Evolutionary conservation across 2,888 invertebrate species (phyloP).

Genomic region (Lasioglossum marginatum): DNA sequence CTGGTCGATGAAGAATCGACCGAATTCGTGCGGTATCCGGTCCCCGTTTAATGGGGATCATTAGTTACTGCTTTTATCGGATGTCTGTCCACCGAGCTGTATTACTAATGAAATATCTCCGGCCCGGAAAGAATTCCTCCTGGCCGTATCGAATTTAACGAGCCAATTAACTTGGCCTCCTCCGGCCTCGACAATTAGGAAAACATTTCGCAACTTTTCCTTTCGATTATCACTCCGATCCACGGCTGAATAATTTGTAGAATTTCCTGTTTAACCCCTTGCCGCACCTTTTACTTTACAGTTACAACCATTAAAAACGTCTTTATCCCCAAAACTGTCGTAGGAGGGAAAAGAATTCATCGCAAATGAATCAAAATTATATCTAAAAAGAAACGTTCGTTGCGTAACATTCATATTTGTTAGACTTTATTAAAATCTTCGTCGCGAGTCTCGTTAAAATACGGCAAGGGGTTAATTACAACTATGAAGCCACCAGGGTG

Average conservation of each 20-base stretch:
- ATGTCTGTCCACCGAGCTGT: slow-evolving; percentile 26
- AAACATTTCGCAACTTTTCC: slow-evolving; percentile 9
- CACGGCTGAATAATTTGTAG: not conserved
- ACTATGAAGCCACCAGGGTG: not conserved
- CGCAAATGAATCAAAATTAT: too few relatives aligned
- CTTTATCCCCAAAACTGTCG: too few relatives aligned
- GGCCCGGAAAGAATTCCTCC: slow-evolving; percentile 1
- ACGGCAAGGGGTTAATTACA: not conserved
- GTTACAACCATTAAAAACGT: too few relatives aligned
- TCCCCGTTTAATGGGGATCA: slow-evolving; percentile 55
- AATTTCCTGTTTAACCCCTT: not conserved
- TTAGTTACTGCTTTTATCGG: slow-evolving; percentile 62
- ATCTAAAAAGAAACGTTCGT: too few relatives aligned
- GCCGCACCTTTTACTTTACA: too few relatives aligned
- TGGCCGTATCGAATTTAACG: slow-evolving; percentile 30
- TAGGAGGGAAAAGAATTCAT: too few relatives aligned
- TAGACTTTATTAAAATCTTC: too few relatives aligned
- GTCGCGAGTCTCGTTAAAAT: too few relatives aligned
- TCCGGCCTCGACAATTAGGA: slow-evolving; percentile 15
- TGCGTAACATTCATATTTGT: too few relatives aligned
- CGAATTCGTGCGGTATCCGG: slow-evolving; percentile 53
- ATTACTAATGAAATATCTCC: slow-evolving; percentile 33
- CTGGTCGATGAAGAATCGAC: slow-evolving; percentile 59
- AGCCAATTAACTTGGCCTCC: slow-evolving; percentile 35
- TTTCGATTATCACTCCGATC: not conserved